phyloP scores from a whole-genome alignment of 2,797 vertebrate genomes.

The Lepilemur septentrionalis region DNA sequence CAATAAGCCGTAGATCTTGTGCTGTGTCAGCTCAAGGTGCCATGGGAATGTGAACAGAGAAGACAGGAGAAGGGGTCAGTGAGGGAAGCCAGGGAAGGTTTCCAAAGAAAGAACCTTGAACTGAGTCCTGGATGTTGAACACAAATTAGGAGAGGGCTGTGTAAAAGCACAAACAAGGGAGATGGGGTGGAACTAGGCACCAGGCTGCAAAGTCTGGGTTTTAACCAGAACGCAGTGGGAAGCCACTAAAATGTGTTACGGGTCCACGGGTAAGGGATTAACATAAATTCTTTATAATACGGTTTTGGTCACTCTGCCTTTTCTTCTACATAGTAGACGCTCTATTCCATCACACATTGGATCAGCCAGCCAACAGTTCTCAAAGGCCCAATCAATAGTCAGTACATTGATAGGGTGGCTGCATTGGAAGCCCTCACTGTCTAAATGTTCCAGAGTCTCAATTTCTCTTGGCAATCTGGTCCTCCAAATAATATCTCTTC shows the following conservation, averaged over 20 bases:
- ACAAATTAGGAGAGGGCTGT: not conserved
- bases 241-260: not conserved
- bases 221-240: not conserved
- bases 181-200: not conserved
- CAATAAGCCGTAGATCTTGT: rapidly evolving
- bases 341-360: not conserved
- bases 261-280: not conserved
- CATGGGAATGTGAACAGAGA: not conserved
- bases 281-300: not conserved
- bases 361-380: not conserved
- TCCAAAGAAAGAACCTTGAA: not conserved
- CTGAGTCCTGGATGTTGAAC: not conserved
- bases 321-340: not conserved
- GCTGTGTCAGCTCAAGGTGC: rapidly evolving
- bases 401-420: rapidly evolving
- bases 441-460: not conserved
- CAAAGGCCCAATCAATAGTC: not conserved
- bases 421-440: not conserved
- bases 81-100: not conserved
- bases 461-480: not conserved
- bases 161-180: not conserved
- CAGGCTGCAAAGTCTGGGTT: not conserved
- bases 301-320: not conserved
- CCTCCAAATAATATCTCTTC: not conserved
- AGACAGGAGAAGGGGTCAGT: not conserved